These are phyloP conservation scores for Stichodactyla helianthus DNA, from an alignment of 64 coral and sea anemone species.

Conservation along the genomic window DNA sequence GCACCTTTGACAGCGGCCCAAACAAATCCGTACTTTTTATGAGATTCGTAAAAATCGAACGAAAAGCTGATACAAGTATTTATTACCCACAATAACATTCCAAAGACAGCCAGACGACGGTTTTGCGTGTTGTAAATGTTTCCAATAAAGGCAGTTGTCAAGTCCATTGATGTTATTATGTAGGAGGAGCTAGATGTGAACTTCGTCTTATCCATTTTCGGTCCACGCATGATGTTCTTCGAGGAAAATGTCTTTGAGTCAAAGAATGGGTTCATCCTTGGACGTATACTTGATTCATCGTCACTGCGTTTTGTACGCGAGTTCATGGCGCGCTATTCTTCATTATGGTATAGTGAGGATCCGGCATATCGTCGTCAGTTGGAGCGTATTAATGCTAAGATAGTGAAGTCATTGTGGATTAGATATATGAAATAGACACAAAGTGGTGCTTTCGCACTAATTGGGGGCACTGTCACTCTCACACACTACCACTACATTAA, in stretches of 20 bases:
- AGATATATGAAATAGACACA: no score
- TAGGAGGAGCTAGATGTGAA: neutral
- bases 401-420: no score
- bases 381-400: no score
- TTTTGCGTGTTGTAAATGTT: slow-evolving; percentile 25
- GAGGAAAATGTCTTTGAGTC: neutral
- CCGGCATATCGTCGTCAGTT: no score
- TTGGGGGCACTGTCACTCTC: no score
- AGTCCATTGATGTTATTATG: slow-evolving; percentile 4
- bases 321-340: no score
- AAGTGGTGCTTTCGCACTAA: no score
- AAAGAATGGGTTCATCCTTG: neutral
- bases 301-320: no score
- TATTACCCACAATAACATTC: slow-evolving; percentile 36
- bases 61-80: slow-evolving; percentile 11
- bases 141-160: slow-evolving; percentile 50
- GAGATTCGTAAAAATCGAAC: slow-evolving; percentile 43
- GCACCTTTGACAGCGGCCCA: slow-evolving; percentile 31
- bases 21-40: slow-evolving; percentile 30
- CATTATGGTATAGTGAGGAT: no score
- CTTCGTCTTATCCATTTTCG: neutral
- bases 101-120: neutral
- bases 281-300: neutral
- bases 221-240: neutral
- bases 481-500: no score